Base-by-base conservation (phyloP, 1,140 invertebrate genomes). In the Drosophila sulfurigaster region DNA sequence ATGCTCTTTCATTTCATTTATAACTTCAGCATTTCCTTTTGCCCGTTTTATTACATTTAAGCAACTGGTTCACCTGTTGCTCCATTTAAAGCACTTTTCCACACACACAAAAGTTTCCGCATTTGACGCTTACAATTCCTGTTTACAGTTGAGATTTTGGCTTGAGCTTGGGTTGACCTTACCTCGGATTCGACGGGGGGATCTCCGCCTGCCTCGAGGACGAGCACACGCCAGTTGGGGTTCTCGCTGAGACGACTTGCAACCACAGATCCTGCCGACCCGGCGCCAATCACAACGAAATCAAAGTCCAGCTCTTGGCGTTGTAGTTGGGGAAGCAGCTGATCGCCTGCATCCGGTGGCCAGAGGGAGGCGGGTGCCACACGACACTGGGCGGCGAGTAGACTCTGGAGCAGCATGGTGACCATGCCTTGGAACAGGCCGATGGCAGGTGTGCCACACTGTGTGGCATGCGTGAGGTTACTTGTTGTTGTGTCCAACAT, bases 251-350 rank as follows among this genome's bases (percentile, higher is more conserved):
- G 86, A 20, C 94, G 92, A 62, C 93, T 94, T 11, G 95, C 95
- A 5, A 96, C 76, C 15, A 95, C 93, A 8, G 94, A 94, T 0
- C 94, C 94, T 1, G 96, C 95, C 0, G 95, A 95, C 6, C 96
- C 96, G 5, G 95, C 96, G 1, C 96, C 96, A 28, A 93, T 85
- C 1, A 93, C 82, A 48, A 93, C 91, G 69, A 93, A 93, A 52
- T 93, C 93, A 13, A 89, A 93, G 11, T 41, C 7, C 72, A 62
- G 7, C 79, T 52, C 0, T 45, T 58, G 92, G 10, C 96, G 32
- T 1, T 7, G 5, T 2, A 60, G 32, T 11, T 60, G 95, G 4
- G 13, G 30, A 6, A 16, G 93, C 94, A 75, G 56, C 94, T 93
- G 20, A 5, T 94, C 92, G 2, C 93, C 94, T 38, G 93, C 92